These are phyloP conservation scores for Vireo griseus DNA, from an alignment of 2,797 vertebrate genomes.

Conservation along the genomic window DNA sequence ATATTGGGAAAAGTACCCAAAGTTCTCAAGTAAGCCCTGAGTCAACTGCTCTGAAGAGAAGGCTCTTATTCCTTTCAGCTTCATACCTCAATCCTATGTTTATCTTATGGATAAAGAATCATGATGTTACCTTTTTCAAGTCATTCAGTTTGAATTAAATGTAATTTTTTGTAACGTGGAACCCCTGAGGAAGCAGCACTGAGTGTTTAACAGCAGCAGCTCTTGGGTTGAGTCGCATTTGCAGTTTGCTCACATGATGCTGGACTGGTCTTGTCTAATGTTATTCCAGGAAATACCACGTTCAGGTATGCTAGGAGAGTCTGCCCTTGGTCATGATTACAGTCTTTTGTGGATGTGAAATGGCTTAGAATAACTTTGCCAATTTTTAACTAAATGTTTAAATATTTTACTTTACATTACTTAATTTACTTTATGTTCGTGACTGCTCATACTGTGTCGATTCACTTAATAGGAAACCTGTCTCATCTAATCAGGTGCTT, in stretches of 20 bases:
- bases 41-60: background rate
- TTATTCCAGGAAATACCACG: background rate
- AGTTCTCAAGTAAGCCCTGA: background rate
- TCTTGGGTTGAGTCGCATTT: accelerated
- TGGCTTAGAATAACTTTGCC: background rate
- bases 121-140: background rate
- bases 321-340: background rate
- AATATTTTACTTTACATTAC: background rate
- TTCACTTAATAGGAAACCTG: background rate
- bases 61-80: background rate
- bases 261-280: background rate
- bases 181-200: background rate
- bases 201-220: background rate
- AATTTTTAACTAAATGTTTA: background rate
- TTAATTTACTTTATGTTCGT: background rate
- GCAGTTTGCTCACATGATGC: background rate
- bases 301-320: background rate
- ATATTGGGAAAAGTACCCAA: background rate
- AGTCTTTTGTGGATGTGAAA: background rate
- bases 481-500: background rate
- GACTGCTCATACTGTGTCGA: background rate
- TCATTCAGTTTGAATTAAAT: background rate
- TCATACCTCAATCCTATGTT: background rate
- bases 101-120: background rate
- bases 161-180: accelerated